Evolutionary conservation across 2,888 invertebrate species (phyloP), one percentile per base, ranked within the genome.

Genomic region (Tenthredo mesomela): DNA sequence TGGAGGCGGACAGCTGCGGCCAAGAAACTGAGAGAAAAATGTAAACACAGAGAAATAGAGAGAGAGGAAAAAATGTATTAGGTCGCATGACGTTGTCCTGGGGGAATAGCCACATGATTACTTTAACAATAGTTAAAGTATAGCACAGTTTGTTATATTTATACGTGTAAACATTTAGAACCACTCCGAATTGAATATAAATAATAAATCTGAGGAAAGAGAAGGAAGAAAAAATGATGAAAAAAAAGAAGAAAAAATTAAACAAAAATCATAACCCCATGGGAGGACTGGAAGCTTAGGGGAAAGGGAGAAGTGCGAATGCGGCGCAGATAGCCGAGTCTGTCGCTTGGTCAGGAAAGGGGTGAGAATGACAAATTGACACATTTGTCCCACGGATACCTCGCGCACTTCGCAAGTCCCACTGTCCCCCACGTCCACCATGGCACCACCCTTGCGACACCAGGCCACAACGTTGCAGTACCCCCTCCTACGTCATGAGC

Each of bases 341-440:
- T 82, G 67, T 70, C 82, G 43, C 47, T 67, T 37, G 25, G 67
- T n/a, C 47, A 82, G 85, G 77, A 77, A 86, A 88, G 86, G 88
- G 87, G 87, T 88, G 90, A 91, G 89, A 90, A 91, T 91, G 91
- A 90, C 91, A 91, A 91, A 91, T 89, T 87, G 90, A 87, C 89
- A 88, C 89, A 89, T 91, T 89, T 89, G 89, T 88, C 87, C 87
- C 86, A 87, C 84, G 87, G 50, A 89, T 89, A 89, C 89, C 89
- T 89, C 88, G 86, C 88, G 84, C 85, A 84, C 80, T 86, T 83
- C 43, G 82, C 67, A 47, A 50, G 67, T 82, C 67, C 67, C 33
- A 37, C 47, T 29, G 47, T 67, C 65, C 80, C 80, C 65, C 80
- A 80, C 21, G 80, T 61, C 50, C 9, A 15, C 33, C 67, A 37